These are phyloP conservation scores for Phycodurus eques DNA, from an alignment of 2,113 vertebrate genomes.

Conservation along the genomic window DNA sequence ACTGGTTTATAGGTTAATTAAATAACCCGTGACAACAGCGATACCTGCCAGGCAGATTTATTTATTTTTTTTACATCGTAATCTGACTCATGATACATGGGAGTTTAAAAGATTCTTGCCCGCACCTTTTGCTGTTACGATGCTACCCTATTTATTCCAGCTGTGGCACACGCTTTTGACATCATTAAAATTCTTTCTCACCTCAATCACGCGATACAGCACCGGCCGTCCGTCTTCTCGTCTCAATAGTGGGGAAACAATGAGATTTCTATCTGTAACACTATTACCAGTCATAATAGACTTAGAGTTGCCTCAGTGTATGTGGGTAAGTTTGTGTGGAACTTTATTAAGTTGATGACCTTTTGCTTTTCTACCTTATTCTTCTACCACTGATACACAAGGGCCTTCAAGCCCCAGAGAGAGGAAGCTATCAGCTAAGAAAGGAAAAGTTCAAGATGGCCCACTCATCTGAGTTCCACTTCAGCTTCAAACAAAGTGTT, in stretches of 20 bases:
- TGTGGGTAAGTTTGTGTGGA: constrained; percentile 64
- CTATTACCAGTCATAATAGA: constrained; percentile 67
- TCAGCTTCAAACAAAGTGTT: constrained; percentile 58
- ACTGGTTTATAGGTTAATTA: constrained; percentile 19
- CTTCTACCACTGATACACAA: constrained; percentile 69
- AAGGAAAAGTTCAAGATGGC: constrained; percentile 44
- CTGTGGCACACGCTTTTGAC: constrained; percentile 37
- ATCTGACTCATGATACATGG: constrained; percentile 5
- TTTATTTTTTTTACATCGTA: not conserved
- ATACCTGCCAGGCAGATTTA: constrained; percentile 6
- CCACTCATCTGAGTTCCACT: constrained; percentile 33
- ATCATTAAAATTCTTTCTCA: constrained; percentile 66
- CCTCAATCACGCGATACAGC: constrained; percentile 66
- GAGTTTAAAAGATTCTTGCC: constrained; percentile 4
- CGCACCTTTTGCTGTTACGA: constrained; percentile 9
- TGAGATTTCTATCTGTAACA: constrained; percentile 70
- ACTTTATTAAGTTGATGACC: constrained; percentile 74
- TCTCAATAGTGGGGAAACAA: constrained; percentile 62
- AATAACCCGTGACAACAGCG: constrained; percentile 19
- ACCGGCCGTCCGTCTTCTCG: constrained; percentile 48
- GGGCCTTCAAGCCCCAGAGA: constrained; percentile 64
- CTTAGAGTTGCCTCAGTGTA: constrained; percentile 66
- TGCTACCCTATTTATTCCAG: constrained; percentile 44
- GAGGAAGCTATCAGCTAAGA: constrained; percentile 59
- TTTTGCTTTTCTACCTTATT: constrained; percentile 65